phyloP scores from a whole-genome alignment of 2,113 vertebrate genomes.

The Ptychochromis oligacanthus region DNA sequence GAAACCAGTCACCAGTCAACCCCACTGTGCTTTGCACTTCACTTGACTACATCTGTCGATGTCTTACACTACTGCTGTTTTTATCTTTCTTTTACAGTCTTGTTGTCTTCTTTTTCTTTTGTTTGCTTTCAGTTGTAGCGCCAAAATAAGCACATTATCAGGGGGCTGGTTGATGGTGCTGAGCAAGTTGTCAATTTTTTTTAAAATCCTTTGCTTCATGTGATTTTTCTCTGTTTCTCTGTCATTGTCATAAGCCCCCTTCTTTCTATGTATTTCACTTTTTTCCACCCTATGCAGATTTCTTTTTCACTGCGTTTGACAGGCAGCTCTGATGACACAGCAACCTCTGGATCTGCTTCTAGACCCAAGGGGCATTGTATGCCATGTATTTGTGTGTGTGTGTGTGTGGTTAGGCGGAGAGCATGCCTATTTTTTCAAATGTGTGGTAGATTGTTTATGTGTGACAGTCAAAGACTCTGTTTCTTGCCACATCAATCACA shows the following conservation, averaged over 20 bases:
- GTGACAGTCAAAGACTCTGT: constrained; percentile 23
- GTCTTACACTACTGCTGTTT: constrained; percentile 15
- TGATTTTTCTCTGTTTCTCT: background rate
- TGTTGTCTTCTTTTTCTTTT: background rate
- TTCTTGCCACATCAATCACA: constrained; percentile 48
- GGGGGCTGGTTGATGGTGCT: constrained; percentile 13
- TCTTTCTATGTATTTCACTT: background rate
- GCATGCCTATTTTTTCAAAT: constrained; percentile 5
- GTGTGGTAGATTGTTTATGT: constrained; percentile 13
- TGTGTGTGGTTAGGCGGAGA: constrained; percentile 7
- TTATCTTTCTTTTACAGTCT: constrained; percentile 6
- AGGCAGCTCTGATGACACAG: constrained; percentile 59
- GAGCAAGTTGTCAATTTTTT: constrained; percentile 28
- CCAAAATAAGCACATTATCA: constrained; percentile 38
- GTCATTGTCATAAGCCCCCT: background rate
- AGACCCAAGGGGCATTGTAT: background rate
- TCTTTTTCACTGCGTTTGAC: constrained; percentile 45
- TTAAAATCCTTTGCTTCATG: background rate
- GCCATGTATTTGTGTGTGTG: constrained; percentile 22
- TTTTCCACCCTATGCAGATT: constrained; percentile 39
- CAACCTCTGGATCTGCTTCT: constrained; percentile 48
- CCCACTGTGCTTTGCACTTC: constrained; percentile 7
- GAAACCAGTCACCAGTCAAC: constrained; percentile 24
- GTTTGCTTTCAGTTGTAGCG: constrained; percentile 1
- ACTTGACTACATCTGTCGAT: constrained; percentile 16